Evolutionary conservation across 2,113 vertebrate genomes (phyloP).

Genomic region (Apodemus speciosus): DNA sequence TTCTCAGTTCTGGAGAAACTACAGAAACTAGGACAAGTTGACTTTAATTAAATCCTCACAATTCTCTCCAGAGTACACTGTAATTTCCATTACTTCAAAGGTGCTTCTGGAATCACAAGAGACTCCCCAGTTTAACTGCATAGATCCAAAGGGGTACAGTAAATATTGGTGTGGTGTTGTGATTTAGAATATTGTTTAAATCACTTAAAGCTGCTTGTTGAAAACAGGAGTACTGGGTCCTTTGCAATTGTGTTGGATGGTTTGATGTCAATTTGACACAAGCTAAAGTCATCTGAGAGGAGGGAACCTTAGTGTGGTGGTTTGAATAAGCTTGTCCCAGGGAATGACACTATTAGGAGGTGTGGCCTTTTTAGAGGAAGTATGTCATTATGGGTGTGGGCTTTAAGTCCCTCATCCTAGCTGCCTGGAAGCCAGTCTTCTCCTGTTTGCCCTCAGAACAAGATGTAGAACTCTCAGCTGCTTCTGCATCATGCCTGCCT

Average conservation of each 20-base stretch:
- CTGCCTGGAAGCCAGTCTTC: too few relatives aligned
- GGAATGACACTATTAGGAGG: too few relatives aligned
- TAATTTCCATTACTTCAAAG: slow-evolving; percentile 77
- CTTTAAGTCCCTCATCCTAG: too few relatives aligned
- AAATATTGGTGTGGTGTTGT: slow-evolving; percentile 38
- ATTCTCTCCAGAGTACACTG: slow-evolving; percentile 69
- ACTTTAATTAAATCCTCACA: slow-evolving; percentile 79
- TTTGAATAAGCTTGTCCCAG: too few relatives aligned
- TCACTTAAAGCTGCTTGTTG: slow-evolving; percentile 13
- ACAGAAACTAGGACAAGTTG: slow-evolving; percentile 69
- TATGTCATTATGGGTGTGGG: too few relatives aligned
- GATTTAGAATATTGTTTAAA: slow-evolving; percentile 35
- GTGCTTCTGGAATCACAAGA: slow-evolving; percentile 60
- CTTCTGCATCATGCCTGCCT: too few relatives aligned
- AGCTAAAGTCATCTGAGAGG: background rate
- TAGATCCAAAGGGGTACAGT: slow-evolving; percentile 37
- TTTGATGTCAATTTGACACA: background rate
- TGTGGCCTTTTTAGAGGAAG: too few relatives aligned
- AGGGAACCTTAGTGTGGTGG: background rate
- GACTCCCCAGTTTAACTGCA: slow-evolving; percentile 56
- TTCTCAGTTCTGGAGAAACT: slow-evolving; percentile 53
- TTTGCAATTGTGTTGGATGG: background rate
- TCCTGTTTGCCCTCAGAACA: too few relatives aligned
- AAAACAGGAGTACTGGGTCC: background rate
- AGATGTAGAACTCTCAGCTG: too few relatives aligned